Base-by-base conservation (phyloP, 2,113 vertebrate species). In the Furnarius figulus region DNA sequence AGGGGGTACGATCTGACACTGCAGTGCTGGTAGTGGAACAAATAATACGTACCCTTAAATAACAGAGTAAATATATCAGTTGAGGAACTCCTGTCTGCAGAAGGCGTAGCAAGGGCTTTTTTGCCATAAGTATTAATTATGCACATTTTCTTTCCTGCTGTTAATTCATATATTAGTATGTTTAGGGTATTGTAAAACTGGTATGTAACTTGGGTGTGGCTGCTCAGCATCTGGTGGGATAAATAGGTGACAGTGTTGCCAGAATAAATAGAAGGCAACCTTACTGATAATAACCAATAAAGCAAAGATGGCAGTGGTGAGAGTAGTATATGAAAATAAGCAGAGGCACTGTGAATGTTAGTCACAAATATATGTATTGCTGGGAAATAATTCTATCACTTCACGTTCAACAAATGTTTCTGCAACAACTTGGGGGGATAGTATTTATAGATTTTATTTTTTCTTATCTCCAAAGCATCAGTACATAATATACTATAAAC, bases 401-500 rank as follows among this genome's bases (percentile, higher is more conserved):
- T 47, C 37, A 31, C 39, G 22, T 75, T 70, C 44, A 85, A 15
- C 8, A 81, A n/a, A 12, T 39, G 21, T 65, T 93, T 72, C 16
- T 89, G 33, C 42, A 83, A 35, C 10, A 86, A 6, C 4, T 47
- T 30, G 0, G 3, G 0, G 6, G 9, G 6, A 4, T 14, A 19
- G 5, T 74, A 47, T 80, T 88, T 63, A 44, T 11, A 65, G 1
- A 5, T 59, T 14, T 74, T 47, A 8, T 42, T 40, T 73, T 68
- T 37, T 17, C 17, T 73, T n/a, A 18, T 59, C 27, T 79, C 31
- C 49, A 40, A 77, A 90, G 12, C 8, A 40, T 17, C 25, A 66
- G 5, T 49, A 39, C 5, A 9, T 44, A 72, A 81, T 52, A 67
- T 39, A 66, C 4, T 4, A 5, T 40, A 20, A 30, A 37, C 22